phyloP scores from a whole-genome alignment of 2,113 vertebrate genomes.

The Chrysemys picta region DNA sequence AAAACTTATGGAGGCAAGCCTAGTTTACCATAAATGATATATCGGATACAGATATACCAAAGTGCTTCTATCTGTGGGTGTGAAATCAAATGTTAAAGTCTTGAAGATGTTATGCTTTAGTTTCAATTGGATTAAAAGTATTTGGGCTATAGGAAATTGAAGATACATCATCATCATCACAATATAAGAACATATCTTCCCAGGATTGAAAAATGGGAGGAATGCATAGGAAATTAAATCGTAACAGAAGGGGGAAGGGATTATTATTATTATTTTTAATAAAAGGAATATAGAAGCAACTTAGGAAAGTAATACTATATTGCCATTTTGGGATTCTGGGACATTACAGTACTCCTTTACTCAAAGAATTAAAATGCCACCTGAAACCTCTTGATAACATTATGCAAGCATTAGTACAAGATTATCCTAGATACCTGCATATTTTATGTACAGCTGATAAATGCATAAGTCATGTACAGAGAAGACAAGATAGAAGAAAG shows the following conservation, averaged over 20 bases:
- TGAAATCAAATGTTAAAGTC: background rate
- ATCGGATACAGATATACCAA: rapidly evolving
- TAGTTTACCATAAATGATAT: background rate
- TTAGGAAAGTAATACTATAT: background rate
- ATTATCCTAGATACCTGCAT: background rate
- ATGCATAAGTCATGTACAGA: background rate
- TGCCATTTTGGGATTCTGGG: background rate
- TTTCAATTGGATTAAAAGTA: background rate
- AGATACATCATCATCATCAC: background rate
- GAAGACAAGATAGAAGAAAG: background rate
- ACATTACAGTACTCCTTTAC: background rate
- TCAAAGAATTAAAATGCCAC: background rate
- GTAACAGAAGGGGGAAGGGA: background rate
- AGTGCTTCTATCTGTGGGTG: background rate
- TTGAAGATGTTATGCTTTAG: background rate
- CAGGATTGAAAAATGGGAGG: background rate
- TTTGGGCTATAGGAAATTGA: background rate
- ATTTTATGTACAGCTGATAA: background rate
- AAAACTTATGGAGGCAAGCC: background rate
- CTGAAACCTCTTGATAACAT: background rate
- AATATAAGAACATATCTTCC: background rate
- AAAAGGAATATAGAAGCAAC: background rate
- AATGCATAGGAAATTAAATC: background rate
- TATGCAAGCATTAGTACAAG: background rate
- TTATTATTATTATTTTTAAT: background rate